These are phyloP conservation scores for Litoditis marina DNA, from an alignment of 2,888 invertebrate genomes.

Conservation along the genomic window DNA sequence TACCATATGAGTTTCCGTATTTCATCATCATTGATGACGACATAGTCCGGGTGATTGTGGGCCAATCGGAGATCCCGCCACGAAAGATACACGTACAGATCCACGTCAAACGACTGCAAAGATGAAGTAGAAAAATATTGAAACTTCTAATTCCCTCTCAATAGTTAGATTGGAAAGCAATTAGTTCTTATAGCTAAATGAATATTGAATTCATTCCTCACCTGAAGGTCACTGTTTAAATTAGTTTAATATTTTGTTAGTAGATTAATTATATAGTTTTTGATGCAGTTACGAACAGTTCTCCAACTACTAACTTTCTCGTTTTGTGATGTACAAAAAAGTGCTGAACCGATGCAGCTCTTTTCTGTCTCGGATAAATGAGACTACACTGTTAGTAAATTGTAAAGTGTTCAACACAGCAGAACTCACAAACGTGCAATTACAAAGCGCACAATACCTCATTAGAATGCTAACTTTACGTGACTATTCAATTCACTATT, in stretches of 20 bases:
- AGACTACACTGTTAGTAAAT: neutral
- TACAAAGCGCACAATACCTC: neutral
- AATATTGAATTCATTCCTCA: neutral
- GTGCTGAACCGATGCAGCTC: no score
- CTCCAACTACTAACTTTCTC: no score
- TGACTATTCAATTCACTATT: no score
- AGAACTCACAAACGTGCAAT: neutral
- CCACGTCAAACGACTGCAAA: slow-evolving; percentile 58
- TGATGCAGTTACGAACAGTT: neutral
- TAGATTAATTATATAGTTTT: no score
- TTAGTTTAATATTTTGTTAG: no score
- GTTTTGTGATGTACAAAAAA: no score
- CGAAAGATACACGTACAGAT: slow-evolving; percentile 53
- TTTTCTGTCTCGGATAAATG: no score
- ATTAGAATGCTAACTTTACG: no score
- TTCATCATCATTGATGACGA: slow-evolving; percentile 50
- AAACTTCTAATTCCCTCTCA: neutral
- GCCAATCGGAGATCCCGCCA: slow-evolving; percentile 43
- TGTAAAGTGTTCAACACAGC: no score
- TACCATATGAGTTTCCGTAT: slow-evolving; percentile 53
- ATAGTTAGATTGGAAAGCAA: neutral
- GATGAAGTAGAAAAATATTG: neutral
- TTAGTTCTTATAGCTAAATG: neutral
- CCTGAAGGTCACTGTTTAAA: neutral
- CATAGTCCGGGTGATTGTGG: slow-evolving; percentile 48